Conservation (phyloP, 1,140 invertebrate genomes). For the Drosophila pseudoananassae region DNA sequence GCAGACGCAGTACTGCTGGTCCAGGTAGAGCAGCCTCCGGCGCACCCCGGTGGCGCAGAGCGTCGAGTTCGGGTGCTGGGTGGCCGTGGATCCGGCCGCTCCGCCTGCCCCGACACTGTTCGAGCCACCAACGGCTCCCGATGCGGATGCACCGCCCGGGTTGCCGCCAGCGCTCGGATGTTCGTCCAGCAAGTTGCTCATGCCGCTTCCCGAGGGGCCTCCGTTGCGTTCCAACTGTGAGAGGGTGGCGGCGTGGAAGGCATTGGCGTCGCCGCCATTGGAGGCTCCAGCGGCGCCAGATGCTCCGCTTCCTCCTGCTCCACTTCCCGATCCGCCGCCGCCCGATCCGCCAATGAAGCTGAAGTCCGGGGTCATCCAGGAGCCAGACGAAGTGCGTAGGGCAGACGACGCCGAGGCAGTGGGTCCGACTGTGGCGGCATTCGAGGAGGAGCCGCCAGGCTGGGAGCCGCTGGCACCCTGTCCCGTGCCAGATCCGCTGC, state of each 20-base stretch:
- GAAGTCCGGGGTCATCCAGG: conserved; percentile 69
- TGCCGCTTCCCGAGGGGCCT: conserved; percentile 36
- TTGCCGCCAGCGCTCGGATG: conserved; percentile 30
- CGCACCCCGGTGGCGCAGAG: conserved; percentile 64
- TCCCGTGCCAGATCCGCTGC: not conserved
- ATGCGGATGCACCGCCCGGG: not conserved
- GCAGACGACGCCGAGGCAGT: conserved; percentile 15
- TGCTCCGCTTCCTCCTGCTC: not conserved
- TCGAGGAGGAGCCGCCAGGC: not conserved
- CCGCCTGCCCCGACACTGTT: not conserved
- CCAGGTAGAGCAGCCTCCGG: conserved; percentile 64
- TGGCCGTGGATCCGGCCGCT: conserved; percentile 15
- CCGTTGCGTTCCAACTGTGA: conserved; percentile 40
- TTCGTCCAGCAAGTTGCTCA: conserved; percentile 64
- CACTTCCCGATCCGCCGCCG: not conserved
- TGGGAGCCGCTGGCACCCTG: not conserved
- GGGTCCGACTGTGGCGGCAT: conserved; percentile 11
- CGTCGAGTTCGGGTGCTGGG: conserved; percentile 35
- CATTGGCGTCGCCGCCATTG: conserved; percentile 34
- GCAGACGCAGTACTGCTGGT: conserved; percentile 83
- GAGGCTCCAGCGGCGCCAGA: not conserved
- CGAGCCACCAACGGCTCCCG: not conserved
- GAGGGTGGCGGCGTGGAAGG: conserved; percentile 49
- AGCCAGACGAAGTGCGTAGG: conserved; percentile 59
- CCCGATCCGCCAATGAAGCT: conserved; percentile 40